Base-by-base conservation (phyloP, 2,113 vertebrate species). In the Quiscalus mexicanus region DNA sequence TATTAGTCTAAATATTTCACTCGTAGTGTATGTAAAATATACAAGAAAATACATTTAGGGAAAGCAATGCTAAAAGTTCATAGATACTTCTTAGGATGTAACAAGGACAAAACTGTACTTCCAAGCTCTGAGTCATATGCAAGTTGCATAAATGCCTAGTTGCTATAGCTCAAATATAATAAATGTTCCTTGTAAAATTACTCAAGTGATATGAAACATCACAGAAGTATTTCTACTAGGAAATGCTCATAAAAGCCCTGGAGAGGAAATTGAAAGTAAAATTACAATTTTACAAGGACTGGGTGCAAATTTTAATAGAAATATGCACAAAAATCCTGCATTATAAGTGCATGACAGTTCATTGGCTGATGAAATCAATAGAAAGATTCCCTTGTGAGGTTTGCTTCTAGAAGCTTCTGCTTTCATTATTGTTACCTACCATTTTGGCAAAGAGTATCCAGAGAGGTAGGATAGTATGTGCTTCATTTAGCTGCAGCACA, bases 241-340 rank as follows among this genome's bases (percentile, higher is more conserved):
- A 96, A 62, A 64, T 78, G 25, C 25, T 88, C 55, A 53, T 95
- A 89, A 97, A 91, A 91, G 50, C 44, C 19, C 22, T 60, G 81
- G 53, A 76, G 60, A 79, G 62, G 19, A 78, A 89, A 95, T 87
- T 68, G 58, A 84, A 93, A 11, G 19, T 69, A 49, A 49, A 64
- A 81, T 82, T 94, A 89, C 78, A 71, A 79, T 87, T 92, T 84
- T 87, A 89, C 60, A 87, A 70, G 44, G n/a, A n/a, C 44, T 75
- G 39, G 65, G 33, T 81, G 17, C 76, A 84, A 81, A 78, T 87
- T 59, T 73, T 91, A 79, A 60, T 89, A 24, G 44, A 86, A 94
- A 81, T 87, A 42, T 58, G 31, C 58, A 60, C 30, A 53, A 64
- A 79, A 81, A 41, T 37, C 67, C 13, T 59, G 12, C 3, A 2